These are phyloP conservation scores for Drosophila simulans DNA, from an alignment of 1,140 invertebrate species.

Conservation along the genomic window DNA sequence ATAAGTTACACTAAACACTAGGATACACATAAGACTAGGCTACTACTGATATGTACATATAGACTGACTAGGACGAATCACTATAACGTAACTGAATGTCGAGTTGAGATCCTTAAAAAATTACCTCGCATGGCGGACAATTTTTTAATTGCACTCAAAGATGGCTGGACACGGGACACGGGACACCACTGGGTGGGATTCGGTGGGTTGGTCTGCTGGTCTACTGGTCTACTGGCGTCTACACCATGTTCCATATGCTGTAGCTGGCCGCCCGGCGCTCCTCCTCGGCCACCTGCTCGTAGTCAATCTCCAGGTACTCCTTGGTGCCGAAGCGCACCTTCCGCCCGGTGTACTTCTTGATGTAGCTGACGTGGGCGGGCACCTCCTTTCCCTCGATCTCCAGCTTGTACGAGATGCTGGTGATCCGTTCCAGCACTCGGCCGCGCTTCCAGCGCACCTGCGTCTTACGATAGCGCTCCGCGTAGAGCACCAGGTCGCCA, in stretches of 20 bases:
- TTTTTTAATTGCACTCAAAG: slow-evolving; percentile 74
- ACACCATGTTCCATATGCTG: slow-evolving; percentile 84
- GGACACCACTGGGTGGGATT: slow-evolving; percentile 23
- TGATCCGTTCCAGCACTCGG: slow-evolving; percentile 72
- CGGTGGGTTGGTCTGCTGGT: neutral
- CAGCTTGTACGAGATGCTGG: slow-evolving; percentile 80
- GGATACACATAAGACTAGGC: slow-evolving; percentile 49
- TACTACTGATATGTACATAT: neutral
- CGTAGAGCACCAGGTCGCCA: slow-evolving; percentile 76
- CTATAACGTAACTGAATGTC: slow-evolving; percentile 77
- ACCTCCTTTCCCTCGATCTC: slow-evolving; percentile 80
- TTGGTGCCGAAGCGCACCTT: slow-evolving; percentile 81
- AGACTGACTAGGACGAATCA: slow-evolving; percentile 40
- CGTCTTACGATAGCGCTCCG: slow-evolving; percentile 76
- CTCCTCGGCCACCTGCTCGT: slow-evolving; percentile 79
- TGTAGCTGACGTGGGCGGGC: slow-evolving; percentile 77
- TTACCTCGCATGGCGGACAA: slow-evolving; percentile 29
- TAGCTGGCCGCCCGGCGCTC: slow-evolving; percentile 77
- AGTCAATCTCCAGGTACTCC: slow-evolving; percentile 83
- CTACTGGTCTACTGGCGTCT: neutral
- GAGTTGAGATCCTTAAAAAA: slow-evolving; percentile 79
- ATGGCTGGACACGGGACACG: slow-evolving; percentile 17
- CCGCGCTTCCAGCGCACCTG: slow-evolving; percentile 80
- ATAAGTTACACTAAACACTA: slow-evolving; percentile 74
- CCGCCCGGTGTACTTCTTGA: slow-evolving; percentile 79